Conservation (phyloP, 2,888 invertebrate species). For the Atherix ibis region DNA sequence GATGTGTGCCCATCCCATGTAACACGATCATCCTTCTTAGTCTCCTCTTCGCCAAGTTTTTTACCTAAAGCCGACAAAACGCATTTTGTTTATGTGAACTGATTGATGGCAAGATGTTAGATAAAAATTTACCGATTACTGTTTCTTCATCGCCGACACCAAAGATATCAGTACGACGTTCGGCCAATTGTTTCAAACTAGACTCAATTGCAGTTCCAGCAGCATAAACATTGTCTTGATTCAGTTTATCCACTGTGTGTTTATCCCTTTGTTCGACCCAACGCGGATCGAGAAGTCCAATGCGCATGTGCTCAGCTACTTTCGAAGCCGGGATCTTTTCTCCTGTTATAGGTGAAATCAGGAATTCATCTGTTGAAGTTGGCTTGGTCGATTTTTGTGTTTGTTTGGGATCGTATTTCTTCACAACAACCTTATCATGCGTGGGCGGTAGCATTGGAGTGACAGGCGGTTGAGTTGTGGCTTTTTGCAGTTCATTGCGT, state of each 20-base stretch:
- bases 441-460: conserved; percentile 67
- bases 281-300: conserved; percentile 87
- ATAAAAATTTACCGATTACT: conserved; percentile 81
- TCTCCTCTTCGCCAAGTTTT: conserved; percentile 86
- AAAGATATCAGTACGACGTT: conserved; percentile 99
- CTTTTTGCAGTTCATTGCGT: conserved; percentile 29
- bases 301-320: conserved; percentile 95
- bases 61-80: conserved; percentile 45
- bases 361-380: conserved; percentile 65
- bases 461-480: conserved; percentile 28
- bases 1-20: conserved; percentile 99
- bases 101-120: background rate
- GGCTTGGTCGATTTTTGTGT: conserved; percentile 44
- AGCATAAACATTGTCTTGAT: conserved; percentile 53
- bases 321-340: conserved; percentile 95
- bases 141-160: conserved; percentile 98
- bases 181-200: conserved; percentile 87
- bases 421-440: conserved; percentile 85
- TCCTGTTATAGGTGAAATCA: conserved; percentile 96
- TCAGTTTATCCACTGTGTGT: conserved; percentile 81
- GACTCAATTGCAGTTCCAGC: conserved; percentile 82
- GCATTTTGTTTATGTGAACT: no score
- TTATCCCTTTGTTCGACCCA: conserved; percentile 97
- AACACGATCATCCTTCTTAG: conserved; percentile 72
- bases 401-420: conserved; percentile 94